Evolutionary conservation across 2,888 invertebrate genomes (phyloP), one percentile per base, ranked within the genome.

Genomic region (Tridacna crocea): DNA sequence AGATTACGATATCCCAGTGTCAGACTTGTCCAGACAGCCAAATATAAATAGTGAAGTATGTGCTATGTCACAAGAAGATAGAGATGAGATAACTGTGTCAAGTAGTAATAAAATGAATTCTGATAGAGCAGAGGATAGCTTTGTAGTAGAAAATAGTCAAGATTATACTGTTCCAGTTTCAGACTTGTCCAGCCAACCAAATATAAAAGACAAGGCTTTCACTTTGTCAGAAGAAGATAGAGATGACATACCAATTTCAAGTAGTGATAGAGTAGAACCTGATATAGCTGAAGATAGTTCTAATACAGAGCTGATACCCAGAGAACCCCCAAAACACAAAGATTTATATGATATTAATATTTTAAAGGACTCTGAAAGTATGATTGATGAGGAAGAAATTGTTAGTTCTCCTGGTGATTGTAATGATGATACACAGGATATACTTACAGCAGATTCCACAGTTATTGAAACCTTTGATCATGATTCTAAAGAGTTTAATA

Each of bases 351-450:
- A 77, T n/a, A 27, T 78, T n/a, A 75, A 61, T 51, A 79, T 79
- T 48, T 46, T 72, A 26, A 75, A 75, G 19, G 79, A 79, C 60
- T 79, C 79, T 22, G 77, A 77, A 77, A 81, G 80, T 72, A 76
- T 72, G 80, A 60, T 61, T 47, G 77, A 81, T 66, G 80, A 81
- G 26, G 60, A 68, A 6, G 68, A 55, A 2, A 19, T 24, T 19
- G 68, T 27, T 24, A 26, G 22, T 70, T n/a, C 46, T 1, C 46
- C 27, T 11, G 24, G 17, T 15, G 47, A 12, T n/a, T 46, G 6
- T 47, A n/a, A 22, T 22, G 47, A 24, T 17, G 36, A 66, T 17
- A 58, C 36, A 36, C 36, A 36, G 36, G 36, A 36, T 36, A 36
- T 36, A 8, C 36, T 36, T 36, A 2, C 36, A 36, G 36, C 2